Evolutionary conservation across 2,113 vertebrate genomes (phyloP), one percentile per base, ranked within the genome.

Genomic region (Sphaerodactylus townsendi): DNA sequence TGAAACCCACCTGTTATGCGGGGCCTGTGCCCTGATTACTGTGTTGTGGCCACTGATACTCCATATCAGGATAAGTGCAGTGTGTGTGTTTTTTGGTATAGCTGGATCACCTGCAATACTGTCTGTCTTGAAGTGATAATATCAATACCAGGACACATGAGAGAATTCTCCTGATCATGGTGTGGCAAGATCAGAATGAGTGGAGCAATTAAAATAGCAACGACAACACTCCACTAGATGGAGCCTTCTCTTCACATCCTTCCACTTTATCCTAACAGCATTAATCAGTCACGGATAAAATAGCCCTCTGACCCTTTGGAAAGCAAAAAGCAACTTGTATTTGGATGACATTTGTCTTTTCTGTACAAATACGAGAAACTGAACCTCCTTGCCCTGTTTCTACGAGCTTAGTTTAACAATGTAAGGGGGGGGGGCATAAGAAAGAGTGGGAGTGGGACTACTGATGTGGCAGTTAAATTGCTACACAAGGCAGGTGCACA

Each of bases 291-390:
- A 41, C 8, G 21, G 69, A 4, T 2, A 23, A 30, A 59, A 76
- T 10, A 4, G 14, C 33, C 37, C 19, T 11, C 9, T 10, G 77
- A 4, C 25, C 23, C 10, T 4, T 56, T 41, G 30, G 35, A 39
- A 21, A 62, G 62, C 35, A 30, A 39, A 78, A 23, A 75, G 46
- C 44, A 35, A 1, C 28, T 35, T 75, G n/a, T 33, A 3, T 75
- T 50, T 75, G 30, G 77, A 35, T 66, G 87, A 14, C 9, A 56
- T 56, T 56, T 56, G 53, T 23, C 73, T 77, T 76, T 77, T 5
- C 30, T 84, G 56, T 0, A 0, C 44, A 30, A 75, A 10, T 28
- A 85, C 5, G 44, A 0, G 0, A 25, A 21, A 73, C 2, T 0
- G 0, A 39, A 77, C 80, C 3, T n/a, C 35, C 90, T 77, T 14